Percentiles rank a stretch among this genome's conserved stretches.
Conservation (phyloP, 1,140 invertebrate species). For the Nasonia vitripennis region DNA sequence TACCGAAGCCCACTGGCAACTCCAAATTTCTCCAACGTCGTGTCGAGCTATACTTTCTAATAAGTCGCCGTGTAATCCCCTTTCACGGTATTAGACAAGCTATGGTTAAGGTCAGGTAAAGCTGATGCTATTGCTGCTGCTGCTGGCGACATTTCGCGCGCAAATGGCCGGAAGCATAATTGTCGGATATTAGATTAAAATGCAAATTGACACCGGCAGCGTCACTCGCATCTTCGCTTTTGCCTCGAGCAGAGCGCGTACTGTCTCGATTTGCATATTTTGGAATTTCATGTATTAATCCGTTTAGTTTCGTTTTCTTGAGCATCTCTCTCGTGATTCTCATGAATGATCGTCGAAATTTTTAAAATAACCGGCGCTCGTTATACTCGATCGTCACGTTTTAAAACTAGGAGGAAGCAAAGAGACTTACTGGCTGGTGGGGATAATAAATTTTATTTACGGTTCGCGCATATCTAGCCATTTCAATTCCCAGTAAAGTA, state of each 20-base stretch:
- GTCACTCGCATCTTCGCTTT: conserved; percentile 3
- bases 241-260: neutral
- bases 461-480: neutral
- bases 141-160: conserved; percentile 8
- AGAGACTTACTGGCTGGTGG: too few relatives aligned
- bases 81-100: neutral
- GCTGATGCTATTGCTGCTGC: neutral
- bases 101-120: neutral
- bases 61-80: neutral
- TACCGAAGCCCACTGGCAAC: too few relatives aligned
- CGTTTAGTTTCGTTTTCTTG: too few relatives aligned
- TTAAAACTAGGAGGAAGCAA: too few relatives aligned
- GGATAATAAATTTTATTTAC: too few relatives aligned
- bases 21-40: too few relatives aligned
- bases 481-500: neutral
- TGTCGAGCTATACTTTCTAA: neutral
- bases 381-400: too few relatives aligned
- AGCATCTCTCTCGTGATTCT: too few relatives aligned
- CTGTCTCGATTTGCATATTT: neutral
- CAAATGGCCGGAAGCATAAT: conserved; percentile 54
- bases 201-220: conserved; percentile 58
- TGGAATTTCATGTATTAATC: conserved; percentile 16
- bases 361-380: too few relatives aligned
- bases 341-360: neutral
- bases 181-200: conserved; percentile 62